Evolutionary conservation across 2,888 invertebrate genomes (phyloP).

Genomic region (Ormyrus labotus): DNA sequence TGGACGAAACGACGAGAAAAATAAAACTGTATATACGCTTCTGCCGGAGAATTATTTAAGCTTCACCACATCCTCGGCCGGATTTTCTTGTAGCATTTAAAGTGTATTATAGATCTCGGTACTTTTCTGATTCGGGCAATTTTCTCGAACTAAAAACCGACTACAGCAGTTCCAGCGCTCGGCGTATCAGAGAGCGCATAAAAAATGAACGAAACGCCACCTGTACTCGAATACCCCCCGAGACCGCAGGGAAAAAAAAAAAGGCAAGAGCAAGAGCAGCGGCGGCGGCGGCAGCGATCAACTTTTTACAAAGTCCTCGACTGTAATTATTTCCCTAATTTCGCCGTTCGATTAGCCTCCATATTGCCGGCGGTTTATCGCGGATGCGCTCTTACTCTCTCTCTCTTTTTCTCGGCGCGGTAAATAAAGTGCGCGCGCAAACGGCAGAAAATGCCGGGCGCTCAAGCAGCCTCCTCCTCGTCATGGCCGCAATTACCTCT

Average conservation of each 20-base stretch:
- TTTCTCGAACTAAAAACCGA: too few species aligned
- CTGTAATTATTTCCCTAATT: conserved; percentile 41
- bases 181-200: too few species aligned
- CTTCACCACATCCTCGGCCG: too few species aligned
- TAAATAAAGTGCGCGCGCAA: conserved; percentile 44
- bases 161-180: too few species aligned
- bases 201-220: too few species aligned
- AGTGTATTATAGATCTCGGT: too few species aligned
- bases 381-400: neutral
- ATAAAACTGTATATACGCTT: too few species aligned
- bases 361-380: conserved; percentile 30
- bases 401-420: neutral
- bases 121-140: too few species aligned
- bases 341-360: conserved; percentile 8
- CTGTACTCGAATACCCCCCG: neutral
- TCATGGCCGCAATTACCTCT: conserved; percentile 46
- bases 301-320: conserved; percentile 9
- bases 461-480: conserved; percentile 16
- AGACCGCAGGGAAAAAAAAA: neutral
- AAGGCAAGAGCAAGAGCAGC: neutral
- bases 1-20: too few species aligned
- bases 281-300: conserved; percentile 4
- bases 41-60: too few species aligned
- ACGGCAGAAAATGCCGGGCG: conserved; percentile 17
- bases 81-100: too few species aligned